A percentile compares a stretch with the other conserved stretches of the same genome.
Conservation (phyloP, 2,113 vertebrate genomes). For the Serinus canaria region DNA sequence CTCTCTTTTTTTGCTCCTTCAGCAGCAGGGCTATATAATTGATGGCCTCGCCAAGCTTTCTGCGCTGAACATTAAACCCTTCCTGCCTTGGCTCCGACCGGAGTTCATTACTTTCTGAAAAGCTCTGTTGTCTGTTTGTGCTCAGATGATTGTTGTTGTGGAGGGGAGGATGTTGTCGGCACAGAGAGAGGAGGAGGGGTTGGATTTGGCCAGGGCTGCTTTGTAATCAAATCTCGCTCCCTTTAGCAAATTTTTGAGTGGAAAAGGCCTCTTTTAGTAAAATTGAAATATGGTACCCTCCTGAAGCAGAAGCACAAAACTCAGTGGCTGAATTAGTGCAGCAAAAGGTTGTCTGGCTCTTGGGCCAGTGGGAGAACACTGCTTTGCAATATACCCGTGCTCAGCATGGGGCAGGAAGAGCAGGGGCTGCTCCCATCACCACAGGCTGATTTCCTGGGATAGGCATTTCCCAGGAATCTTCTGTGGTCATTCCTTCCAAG, state of each 20-base stretch:
- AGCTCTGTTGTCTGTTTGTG: constrained; percentile 72
- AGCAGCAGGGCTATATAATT: constrained; percentile 69
- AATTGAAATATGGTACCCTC: neutral
- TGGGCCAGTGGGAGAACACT: neutral
- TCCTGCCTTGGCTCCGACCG: constrained; percentile 55
- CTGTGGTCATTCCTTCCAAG: neutral
- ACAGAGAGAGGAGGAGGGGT: constrained; percentile 23
- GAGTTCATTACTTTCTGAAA: constrained; percentile 80
- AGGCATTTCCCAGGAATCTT: neutral
- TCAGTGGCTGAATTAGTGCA: neutral
- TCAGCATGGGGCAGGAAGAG: neutral
- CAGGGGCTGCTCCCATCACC: neutral
- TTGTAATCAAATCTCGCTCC: constrained; percentile 33
- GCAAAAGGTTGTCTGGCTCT: neutral
- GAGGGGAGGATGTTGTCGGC: constrained; percentile 63
- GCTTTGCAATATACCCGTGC: neutral
- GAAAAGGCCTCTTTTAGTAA: constrained; percentile 18
- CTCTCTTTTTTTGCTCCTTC: constrained; percentile 40
- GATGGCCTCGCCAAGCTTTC: constrained; percentile 69
- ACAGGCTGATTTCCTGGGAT: neutral
- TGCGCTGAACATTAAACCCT: constrained; percentile 63
- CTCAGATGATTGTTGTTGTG: constrained; percentile 72
- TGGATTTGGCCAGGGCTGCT: constrained; percentile 32
- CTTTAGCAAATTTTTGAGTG: constrained; percentile 21
- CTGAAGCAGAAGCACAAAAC: neutral